Base-by-base conservation (phyloP, 1,140 invertebrate genomes). In the Bombus ignitus region DNA sequence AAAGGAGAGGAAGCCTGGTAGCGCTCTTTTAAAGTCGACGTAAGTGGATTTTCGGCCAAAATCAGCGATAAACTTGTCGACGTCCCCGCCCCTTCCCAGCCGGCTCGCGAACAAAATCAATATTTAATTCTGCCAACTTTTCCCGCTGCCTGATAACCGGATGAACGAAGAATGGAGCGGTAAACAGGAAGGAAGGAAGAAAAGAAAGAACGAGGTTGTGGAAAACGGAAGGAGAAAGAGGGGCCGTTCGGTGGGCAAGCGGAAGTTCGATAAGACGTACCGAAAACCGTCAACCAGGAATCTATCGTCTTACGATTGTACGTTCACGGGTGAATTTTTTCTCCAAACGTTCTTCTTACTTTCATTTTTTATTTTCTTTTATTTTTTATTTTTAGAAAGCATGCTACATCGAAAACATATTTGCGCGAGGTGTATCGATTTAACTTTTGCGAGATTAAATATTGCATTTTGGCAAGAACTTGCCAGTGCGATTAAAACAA, bases 111-210 rank as follows among this genome's bases (percentile, higher is more conserved):
- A 86, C 87, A 79, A 78, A 83, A 89, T 91, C 90, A 87, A 91
- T 91, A 91, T 91, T 91, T 91, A 91, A 91, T 91, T 90, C 86
- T 80, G 68, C 83, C 62, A 72, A 87, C 83, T 90, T 92, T 90
- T 81, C 84, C 68, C 89, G 87, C 39, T 44, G 74, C 28, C 75
- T 71, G 87, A 85, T 70, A 66, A 74, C 57, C 39, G 65, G 35
- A 47, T n/a, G 59, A 71, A 70, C 77, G 35, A 85, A 81, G 66
- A 75, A 85, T 79, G 68, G 28, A 28, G 35, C 59, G 9, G 66
- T 65, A 79, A 78, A 70, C 59, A 73, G 66, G 70, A 65, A 76
- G 76, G 47, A 81, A 76, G 59, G n/a, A 81, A 47, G 81, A 37
- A 62, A 70, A 32, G 72, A n/a, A 81, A 35, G 66, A 44, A 39